A percentile compares a stretch with the other conserved stretches of the same genome.
These are phyloP conservation scores for Amyelois transitella DNA, from an alignment of 1,140 invertebrate genomes.

Conservation along the genomic window DNA sequence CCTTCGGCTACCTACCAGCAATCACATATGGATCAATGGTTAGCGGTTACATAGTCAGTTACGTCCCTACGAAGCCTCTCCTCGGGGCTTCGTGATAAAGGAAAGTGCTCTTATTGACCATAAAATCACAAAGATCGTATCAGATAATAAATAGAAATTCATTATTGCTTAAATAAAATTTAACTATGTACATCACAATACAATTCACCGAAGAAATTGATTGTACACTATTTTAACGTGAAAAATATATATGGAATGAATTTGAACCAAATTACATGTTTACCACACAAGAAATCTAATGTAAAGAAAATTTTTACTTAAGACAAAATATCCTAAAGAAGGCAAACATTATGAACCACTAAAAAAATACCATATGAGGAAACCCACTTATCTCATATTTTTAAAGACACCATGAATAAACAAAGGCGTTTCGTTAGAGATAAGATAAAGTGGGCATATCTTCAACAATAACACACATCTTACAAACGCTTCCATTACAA, in stretches of 20 bases:
- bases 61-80: background rate
- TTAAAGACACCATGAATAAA: background rate
- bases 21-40: background rate
- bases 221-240: no score
- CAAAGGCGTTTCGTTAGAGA: background rate
- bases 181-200: no score
- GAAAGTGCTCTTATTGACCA: background rate
- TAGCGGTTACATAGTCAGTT: background rate
- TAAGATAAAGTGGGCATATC: background rate
- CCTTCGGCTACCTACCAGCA: background rate
- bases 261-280: no score
- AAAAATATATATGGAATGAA: no score
- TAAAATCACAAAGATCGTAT: background rate
- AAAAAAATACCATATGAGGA: background rate
- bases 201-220: no score
- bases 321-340: no score
- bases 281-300: no score
- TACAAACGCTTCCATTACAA: slow-evolving; percentile 13
- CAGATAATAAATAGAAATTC: no score
- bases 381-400: background rate
- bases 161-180: no score
- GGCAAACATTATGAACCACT: no score
- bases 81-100: background rate
- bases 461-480: slow-evolving; percentile 3
- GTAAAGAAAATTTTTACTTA: no score